Percentiles rank a stretch among this genome's conserved stretches.
phyloP scores from a whole-genome alignment of 2,797 vertebrate species.

The Microhierax caerulescens region DNA sequence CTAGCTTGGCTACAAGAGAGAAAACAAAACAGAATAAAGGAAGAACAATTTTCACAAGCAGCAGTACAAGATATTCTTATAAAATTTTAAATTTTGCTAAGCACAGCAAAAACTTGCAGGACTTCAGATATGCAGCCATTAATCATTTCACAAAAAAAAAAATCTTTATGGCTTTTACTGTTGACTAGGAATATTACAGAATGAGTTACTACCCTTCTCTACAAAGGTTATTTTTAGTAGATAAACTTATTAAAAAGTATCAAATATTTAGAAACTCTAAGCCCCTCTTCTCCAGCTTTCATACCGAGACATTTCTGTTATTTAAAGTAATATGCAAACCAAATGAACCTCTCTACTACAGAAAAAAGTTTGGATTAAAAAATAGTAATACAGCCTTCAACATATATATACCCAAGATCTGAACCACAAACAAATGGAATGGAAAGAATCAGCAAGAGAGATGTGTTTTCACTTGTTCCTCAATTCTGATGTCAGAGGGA shows the following conservation, averaged over 20 bases:
- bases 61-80: background rate
- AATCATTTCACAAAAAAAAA: background rate
- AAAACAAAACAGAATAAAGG: constrained; percentile 27
- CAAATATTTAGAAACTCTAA: constrained; percentile 2
- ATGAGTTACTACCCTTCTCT: background rate
- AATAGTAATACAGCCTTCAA: background rate
- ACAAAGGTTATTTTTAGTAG: constrained; percentile 14
- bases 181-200: background rate
- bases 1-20: constrained; percentile 17
- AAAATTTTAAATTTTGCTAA: constrained; percentile 31
- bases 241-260: background rate
- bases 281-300: background rate
- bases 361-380: background rate
- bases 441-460: background rate
- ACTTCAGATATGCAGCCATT: background rate
- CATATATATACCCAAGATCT: background rate
- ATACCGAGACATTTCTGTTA: background rate
- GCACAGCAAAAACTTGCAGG: background rate
- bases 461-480: background rate
- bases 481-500: background rate
- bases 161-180: constrained; percentile 3
- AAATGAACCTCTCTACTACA: background rate
- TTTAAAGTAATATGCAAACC: background rate
- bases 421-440: background rate
- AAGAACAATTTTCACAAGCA: background rate